A percentile compares a stretch with the other conserved stretches of the same genome.
These are phyloP conservation scores for Microhierax caerulescens DNA, from an alignment of 2,797 vertebrate genomes.

Conservation along the genomic window DNA sequence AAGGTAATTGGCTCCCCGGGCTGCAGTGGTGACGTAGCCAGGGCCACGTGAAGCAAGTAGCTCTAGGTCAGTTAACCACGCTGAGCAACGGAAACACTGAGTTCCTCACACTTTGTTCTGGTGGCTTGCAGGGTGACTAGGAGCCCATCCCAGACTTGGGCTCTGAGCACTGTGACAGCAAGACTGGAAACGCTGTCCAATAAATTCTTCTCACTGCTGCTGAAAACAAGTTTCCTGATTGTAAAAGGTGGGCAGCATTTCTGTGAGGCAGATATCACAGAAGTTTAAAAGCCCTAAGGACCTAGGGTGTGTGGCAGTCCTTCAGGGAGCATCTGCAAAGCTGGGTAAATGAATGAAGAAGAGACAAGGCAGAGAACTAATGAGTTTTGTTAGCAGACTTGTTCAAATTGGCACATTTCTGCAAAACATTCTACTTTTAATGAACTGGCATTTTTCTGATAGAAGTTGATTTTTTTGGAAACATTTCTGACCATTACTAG, in stretches of 20 bases:
- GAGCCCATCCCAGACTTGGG: neutral
- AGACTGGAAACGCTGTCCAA: neutral
- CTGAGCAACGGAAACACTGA: neutral
- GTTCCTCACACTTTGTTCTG: neutral
- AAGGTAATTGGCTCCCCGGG: neutral
- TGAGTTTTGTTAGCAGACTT: neutral
- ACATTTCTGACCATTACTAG: neutral
- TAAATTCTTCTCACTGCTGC: neutral
- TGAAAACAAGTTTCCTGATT: neutral
- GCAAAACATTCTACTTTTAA: neutral
- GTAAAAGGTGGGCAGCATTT: neutral
- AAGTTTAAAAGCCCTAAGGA: neutral
- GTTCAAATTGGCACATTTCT: neutral
- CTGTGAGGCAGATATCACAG: neutral
- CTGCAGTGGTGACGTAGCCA: neutral
- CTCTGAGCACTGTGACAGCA: neutral
- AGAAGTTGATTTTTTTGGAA: neutral
- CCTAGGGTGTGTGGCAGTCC: neutral
- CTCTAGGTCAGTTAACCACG: neutral
- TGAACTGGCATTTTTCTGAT: neutral
- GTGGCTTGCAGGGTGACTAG: neutral
- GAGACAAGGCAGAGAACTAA: neutral
- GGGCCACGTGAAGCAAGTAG: accelerated
- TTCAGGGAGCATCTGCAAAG: neutral
- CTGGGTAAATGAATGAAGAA: neutral